Conservation (phyloP, 1,140 invertebrate species). For the Venturia canescens region DNA sequence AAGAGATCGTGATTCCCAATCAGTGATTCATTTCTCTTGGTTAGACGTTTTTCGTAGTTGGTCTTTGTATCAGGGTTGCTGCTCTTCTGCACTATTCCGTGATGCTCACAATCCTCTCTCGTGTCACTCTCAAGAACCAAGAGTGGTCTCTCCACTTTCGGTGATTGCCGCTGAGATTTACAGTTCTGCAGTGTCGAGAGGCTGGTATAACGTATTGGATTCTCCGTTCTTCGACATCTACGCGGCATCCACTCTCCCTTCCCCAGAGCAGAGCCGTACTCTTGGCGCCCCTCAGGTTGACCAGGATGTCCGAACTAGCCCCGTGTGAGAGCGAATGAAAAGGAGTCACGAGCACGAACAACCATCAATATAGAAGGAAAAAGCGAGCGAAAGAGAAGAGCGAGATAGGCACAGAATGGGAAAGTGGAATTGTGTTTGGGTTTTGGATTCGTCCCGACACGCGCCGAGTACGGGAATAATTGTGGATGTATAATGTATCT, state of each 20-base stretch:
- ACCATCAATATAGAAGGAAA: neutral
- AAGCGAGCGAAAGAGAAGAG: neutral
- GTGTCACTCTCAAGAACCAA: constrained; percentile 19
- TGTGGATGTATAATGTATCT: constrained; percentile 12
- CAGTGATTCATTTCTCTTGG: neutral
- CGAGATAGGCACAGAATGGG: constrained; percentile 14
- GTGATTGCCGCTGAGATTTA: constrained; percentile 71
- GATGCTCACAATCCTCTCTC: constrained; percentile 24
- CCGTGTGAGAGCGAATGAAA: constrained; percentile 41
- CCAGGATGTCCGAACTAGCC: constrained; percentile 53
- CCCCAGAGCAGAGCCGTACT: neutral
- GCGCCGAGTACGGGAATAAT: constrained; percentile 31
- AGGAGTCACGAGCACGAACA: constrained; percentile 10
- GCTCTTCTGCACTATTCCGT: neutral
- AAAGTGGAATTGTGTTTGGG: constrained; percentile 35
- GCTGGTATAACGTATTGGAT: constrained; percentile 42
- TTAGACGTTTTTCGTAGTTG: constrained; percentile 7
- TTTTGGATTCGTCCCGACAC: constrained; percentile 13
- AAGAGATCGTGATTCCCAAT: constrained; percentile 3
- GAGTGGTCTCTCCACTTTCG: constrained; percentile 60
- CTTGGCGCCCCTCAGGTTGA: constrained; percentile 52
- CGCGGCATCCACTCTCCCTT: neutral
- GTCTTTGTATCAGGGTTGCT: constrained; percentile 33
- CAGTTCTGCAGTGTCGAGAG: constrained; percentile 48
- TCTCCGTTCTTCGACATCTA: constrained; percentile 38